Evolutionary conservation across 2,113 vertebrate species (phyloP).

Genomic region (Albula glossodonta): DNA sequence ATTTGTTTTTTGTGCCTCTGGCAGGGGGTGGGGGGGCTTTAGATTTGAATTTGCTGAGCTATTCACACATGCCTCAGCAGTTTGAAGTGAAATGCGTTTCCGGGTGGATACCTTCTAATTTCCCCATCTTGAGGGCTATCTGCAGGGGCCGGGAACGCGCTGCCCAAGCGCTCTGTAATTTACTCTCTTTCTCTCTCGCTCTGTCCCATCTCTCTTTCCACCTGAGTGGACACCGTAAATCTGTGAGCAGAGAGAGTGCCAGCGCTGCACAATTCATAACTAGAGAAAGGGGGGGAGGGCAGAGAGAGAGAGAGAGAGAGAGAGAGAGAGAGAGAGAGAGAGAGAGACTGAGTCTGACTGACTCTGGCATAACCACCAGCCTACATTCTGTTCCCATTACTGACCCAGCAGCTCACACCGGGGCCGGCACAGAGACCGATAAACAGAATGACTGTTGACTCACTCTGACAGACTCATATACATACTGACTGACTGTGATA

Average conservation of each 20-base stretch:
- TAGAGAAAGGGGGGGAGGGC: slow-evolving; percentile 40
- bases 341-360: slow-evolving; percentile 14
- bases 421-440: background rate
- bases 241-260: slow-evolving; percentile 63
- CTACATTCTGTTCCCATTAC: background rate
- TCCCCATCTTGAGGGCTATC: background rate
- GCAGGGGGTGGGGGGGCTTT: background rate
- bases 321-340: slow-evolving; percentile 32
- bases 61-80: background rate
- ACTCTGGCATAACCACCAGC: background rate
- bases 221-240: slow-evolving; percentile 71
- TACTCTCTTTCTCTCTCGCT: background rate
- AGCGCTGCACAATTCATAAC: slow-evolving; percentile 60
- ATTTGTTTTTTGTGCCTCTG: background rate
- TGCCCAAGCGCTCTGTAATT: background rate
- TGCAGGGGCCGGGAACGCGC: background rate
- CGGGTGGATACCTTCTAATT: background rate
- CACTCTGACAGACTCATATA: background rate
- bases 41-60: background rate
- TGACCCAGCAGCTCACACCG: no score
- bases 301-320: slow-evolving; percentile 30
- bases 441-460: background rate
- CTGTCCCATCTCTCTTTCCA: background rate
- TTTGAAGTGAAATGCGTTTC: background rate
- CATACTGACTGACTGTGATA: background rate